Evolutionary conservation across 92 coral and sea anemone genomes (phyloP).

Genomic region (Ricordea florida): DNA sequence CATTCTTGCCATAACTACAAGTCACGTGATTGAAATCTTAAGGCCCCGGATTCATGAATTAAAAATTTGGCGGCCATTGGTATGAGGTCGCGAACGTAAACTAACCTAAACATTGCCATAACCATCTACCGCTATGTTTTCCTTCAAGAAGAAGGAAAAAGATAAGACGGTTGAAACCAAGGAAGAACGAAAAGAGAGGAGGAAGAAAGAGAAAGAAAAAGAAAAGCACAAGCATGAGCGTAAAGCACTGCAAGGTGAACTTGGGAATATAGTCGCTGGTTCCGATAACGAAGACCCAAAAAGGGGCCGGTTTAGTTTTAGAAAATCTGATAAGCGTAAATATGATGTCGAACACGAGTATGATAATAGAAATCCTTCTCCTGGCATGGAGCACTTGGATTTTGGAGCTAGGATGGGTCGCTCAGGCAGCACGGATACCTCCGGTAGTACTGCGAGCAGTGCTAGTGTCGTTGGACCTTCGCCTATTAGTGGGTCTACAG

Average conservation of each 20-base stretch:
- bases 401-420: conserved; percentile 46
- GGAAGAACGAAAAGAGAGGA: conserved; percentile 89
- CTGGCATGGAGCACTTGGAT: conserved; percentile 46
- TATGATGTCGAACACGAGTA: conserved; percentile 82
- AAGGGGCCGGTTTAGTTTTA: conserved; percentile 77
- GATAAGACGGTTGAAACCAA: conserved; percentile 85
- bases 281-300: conserved; percentile 56
- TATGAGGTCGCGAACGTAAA: conserved; percentile 49
- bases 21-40: conserved; percentile 76
- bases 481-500: neutral
- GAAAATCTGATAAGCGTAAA: conserved; percentile 70
- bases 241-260: conserved; percentile 47
- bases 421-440: conserved; percentile 58
- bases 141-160: conserved; percentile 94
- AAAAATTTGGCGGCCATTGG: conserved; percentile 98
- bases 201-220: conserved; percentile 83
- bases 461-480: conserved; percentile 3
- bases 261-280: conserved; percentile 81
- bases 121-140: conserved; percentile 80
- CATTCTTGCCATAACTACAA: neutral
- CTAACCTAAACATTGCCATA: conserved; percentile 8
- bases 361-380: conserved; percentile 48
- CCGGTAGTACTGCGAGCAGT: conserved; percentile 56
- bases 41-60: conserved; percentile 76
- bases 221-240: conserved; percentile 76